phyloP scores from a whole-genome alignment of 2,113 vertebrate genomes.

The Lichenostomus cassidix region DNA sequence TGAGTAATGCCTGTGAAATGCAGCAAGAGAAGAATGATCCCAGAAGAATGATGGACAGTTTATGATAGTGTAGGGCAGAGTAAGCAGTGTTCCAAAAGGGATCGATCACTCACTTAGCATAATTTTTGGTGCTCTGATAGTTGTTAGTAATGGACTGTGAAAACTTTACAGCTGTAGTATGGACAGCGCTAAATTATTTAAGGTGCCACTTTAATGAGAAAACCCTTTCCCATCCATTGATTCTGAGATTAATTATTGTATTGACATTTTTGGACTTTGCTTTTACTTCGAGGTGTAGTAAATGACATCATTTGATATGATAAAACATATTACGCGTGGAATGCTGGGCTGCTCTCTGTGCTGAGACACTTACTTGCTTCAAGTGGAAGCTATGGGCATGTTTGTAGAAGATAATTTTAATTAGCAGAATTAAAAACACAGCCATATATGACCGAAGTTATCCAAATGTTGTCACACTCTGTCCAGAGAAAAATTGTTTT shows the following conservation, averaged over 20 bases:
- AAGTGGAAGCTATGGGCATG: neutral
- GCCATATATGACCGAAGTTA: neutral
- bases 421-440: neutral
- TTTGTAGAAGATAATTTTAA: neutral
- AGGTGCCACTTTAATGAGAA: neutral
- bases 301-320: neutral
- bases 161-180: neutral
- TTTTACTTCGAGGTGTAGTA: neutral
- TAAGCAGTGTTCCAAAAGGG: neutral
- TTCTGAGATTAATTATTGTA: neutral
- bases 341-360: neutral
- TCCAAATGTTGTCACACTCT: neutral
- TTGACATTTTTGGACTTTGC: neutral
- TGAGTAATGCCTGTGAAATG: neutral
- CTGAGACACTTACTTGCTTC: neutral
- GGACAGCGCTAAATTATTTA: neutral
- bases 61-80: rapidly evolving
- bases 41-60: neutral
- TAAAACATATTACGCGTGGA: rapidly evolving
- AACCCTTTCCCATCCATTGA: neutral
- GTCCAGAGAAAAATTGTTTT: neutral
- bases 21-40: neutral
- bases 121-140: neutral
- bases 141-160: neutral
- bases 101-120: neutral